Evolutionary conservation across 2,888 invertebrate genomes (phyloP), one percentile per base, ranked within the genome.

Genomic region (Acleris literana): DNA sequence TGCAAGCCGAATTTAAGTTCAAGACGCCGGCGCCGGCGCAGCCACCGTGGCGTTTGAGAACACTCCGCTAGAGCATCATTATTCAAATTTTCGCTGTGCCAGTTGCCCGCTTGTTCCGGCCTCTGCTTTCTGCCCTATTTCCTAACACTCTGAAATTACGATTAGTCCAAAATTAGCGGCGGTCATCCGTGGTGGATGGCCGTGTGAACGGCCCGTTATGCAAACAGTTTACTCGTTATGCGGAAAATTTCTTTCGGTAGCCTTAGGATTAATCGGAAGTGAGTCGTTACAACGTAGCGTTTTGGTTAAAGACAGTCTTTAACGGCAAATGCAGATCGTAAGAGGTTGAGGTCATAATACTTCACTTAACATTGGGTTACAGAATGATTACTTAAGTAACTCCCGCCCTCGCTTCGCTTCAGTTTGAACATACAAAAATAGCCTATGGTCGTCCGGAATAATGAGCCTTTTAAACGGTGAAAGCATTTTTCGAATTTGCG

Each of bases 91-190:
- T 90, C 87, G 84, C 86, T 87, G 92, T 87, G 87, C 92, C 79
- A 90, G 86, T 89, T 90, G 87, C 89, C 90, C 83, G 87, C 85
- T 88, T 91, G 91, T 92, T 92, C 88, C 92, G 92, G 91, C 84
- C 87, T 79, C 79, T 88, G 89, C 78, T 85, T 90, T 86, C 86
- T 89, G 90, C 81, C 88, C 92, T 84, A 92, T 90, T 92, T 92
- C 76, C 78, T 84, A 81, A 72, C 70, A 81, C 81, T 90, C 87
- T 89, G 86, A 92, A 92, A 91, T 92, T 90, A 88, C 88, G 88
- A 92, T 92, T 91, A 87, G 85, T 83, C 84, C 85, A 85, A 85
- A 90, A 90, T 85, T 82, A 87, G 84, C 80, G 76, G 85, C 89
- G 88, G 86, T 92, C 90, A 86, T 86, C 92, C 90, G 86, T 88